Conservation (phyloP, 2,888 invertebrate genomes). For the Drosophila falleni region DNA sequence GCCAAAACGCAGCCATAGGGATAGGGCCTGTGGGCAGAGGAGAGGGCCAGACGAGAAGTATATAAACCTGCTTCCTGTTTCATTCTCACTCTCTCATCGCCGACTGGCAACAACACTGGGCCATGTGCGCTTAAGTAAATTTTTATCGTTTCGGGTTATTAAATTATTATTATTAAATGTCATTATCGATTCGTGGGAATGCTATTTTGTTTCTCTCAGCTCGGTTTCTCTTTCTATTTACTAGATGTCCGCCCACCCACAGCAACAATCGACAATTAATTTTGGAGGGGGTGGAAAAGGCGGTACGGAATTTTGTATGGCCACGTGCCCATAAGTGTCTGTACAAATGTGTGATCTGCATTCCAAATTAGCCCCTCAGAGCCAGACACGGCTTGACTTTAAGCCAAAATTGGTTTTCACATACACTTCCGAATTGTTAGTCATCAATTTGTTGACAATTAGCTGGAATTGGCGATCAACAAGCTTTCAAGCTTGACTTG, state of each 20-base stretch:
- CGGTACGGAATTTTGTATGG: constrained; percentile 40
- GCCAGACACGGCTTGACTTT: constrained; percentile 29
- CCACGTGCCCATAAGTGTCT: constrained; percentile 26
- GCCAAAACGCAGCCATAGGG: constrained; percentile 7
- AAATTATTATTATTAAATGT: constrained; percentile 71
- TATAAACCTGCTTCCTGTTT: constrained; percentile 28
- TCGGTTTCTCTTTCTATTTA: constrained; percentile 13
- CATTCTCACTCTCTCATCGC: constrained; percentile 3
- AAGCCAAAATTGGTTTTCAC: constrained; percentile 55
- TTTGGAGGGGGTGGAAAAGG: background rate
- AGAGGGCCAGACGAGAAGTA: background rate
- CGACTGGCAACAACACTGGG: constrained; percentile 29
- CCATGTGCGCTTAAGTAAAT: constrained; percentile 53
- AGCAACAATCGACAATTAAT: constrained; percentile 14
- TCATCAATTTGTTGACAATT: constrained; percentile 61
- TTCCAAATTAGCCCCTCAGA: constrained; percentile 38
- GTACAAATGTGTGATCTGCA: constrained; percentile 37
- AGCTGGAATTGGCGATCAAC: constrained; percentile 47
- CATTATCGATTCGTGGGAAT: constrained; percentile 80
- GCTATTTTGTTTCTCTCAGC: constrained; percentile 28
- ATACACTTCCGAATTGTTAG: constrained; percentile 62
- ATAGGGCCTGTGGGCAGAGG: background rate
- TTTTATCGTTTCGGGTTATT: constrained; percentile 67
- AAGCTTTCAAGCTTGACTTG: background rate
- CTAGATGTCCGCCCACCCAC: constrained; percentile 2